phyloP scores from a whole-genome alignment of 2,888 invertebrate species.

The Caenorhabditis macrosperma region DNA sequence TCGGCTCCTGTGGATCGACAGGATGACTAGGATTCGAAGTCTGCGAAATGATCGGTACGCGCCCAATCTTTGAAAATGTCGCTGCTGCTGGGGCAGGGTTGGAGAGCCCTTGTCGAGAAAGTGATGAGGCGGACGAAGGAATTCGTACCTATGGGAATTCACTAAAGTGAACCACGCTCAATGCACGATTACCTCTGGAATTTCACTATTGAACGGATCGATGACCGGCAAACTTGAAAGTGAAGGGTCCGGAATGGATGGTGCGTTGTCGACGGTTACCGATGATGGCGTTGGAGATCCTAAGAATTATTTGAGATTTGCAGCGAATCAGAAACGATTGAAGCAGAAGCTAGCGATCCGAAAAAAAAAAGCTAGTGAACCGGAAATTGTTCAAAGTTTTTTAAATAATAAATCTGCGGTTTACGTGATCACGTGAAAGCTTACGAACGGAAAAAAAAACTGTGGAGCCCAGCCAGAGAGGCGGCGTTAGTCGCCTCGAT shows the following conservation, averaged over 20 bases:
- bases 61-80: too few species aligned
- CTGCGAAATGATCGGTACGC: too few species aligned
- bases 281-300: conserved; percentile 63
- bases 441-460: too few species aligned
- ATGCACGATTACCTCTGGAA: conserved; percentile 25
- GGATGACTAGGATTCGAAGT: conserved; percentile 42
- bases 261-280: conserved; percentile 60
- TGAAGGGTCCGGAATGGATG: conserved; percentile 33
- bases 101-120: conserved; percentile 45
- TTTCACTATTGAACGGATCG: conserved; percentile 38
- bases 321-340: too few species aligned
- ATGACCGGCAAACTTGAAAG: conserved; percentile 12
- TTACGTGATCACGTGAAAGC: too few species aligned
- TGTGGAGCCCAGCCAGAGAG: too few species aligned
- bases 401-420: too few species aligned
- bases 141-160: conserved; percentile 24
- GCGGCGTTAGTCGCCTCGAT: too few species aligned
- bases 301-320: too few species aligned
- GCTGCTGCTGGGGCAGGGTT: conserved; percentile 22
- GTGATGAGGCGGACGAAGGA: conserved; percentile 39
- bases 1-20: conserved; percentile 54
- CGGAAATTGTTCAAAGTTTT: too few species aligned
- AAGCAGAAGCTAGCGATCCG: too few species aligned
- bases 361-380: too few species aligned
- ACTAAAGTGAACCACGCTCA: background rate